Percentiles rank a stretch among this genome's conserved stretches.
phyloP scores from a whole-genome alignment of 2,797 vertebrate genomes.

The Halcyon smyrnensis region DNA sequence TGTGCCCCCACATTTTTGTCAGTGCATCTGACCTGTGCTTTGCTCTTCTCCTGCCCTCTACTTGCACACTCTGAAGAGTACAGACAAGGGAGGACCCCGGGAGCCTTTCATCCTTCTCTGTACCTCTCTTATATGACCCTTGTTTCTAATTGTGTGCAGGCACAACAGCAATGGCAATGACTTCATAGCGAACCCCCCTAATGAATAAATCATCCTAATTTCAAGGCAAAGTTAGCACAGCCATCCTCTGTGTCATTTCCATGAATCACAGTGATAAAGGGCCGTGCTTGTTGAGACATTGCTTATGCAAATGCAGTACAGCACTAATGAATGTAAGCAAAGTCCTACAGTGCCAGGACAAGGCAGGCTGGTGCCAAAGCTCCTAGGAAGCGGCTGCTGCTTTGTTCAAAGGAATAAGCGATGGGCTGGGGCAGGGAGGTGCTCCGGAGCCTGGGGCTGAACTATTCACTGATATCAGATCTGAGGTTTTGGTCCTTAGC shows the following conservation, averaged over 20 bases:
- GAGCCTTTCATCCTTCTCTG: not conserved
- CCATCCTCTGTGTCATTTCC: not conserved
- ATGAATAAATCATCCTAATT: conserved; percentile 15
- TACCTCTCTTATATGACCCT: not conserved
- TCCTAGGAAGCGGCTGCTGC: not conserved
- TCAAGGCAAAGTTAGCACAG: not conserved
- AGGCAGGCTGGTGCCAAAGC: conserved; percentile 18
- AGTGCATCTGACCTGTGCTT: not conserved
- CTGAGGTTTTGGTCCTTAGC: not conserved
- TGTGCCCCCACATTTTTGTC: not conserved
- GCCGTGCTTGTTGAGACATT: not conserved
- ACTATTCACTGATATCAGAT: not conserved
- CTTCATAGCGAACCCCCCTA: not conserved
- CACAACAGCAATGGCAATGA: not conserved
- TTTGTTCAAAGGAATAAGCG: not conserved
- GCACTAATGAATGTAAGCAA: conserved; percentile 34
- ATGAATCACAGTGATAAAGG: conserved; percentile 18
- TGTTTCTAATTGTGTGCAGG: not conserved
- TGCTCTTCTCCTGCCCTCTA: conserved; percentile 26
- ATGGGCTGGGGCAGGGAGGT: not conserved
- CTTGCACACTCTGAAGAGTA: conserved; percentile 25
- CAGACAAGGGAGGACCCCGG: not conserved
- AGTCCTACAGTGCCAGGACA: not conserved
- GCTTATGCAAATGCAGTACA: not conserved
- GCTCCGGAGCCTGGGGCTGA: not conserved